Conservation (phyloP, 1,140 invertebrate species). For the Hormaphis cornu region DNA sequence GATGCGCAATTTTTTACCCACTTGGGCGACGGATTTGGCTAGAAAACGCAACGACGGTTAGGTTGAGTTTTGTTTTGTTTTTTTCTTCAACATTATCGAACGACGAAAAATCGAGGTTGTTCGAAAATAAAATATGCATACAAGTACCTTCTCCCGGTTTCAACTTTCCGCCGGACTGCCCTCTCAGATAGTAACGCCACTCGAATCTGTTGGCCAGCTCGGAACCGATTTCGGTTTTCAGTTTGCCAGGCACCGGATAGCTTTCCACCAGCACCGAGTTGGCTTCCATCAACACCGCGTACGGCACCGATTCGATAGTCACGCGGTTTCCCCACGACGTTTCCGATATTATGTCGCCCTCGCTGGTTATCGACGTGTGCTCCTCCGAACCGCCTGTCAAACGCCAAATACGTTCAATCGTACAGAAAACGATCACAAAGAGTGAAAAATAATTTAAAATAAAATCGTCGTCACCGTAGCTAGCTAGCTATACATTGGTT, state of each 20-base stretch:
- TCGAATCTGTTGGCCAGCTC: conserved; percentile 87
- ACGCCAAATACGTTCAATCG: too few species aligned
- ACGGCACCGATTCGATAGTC: conserved; percentile 77
- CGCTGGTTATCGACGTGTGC: conserved; percentile 65
- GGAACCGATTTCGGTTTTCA: conserved; percentile 76
- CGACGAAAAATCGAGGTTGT: neutral
- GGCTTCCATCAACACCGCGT: conserved; percentile 70
- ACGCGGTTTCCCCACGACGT: conserved; percentile 72
- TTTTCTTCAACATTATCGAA: neutral
- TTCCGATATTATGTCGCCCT: conserved; percentile 68
- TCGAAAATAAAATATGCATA: conserved; percentile 27
- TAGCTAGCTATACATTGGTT: too few species aligned
- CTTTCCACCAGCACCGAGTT: conserved; percentile 75
- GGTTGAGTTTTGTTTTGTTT: conserved; percentile 51
- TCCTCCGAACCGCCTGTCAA: conserved; percentile 61
- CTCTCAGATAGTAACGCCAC: conserved; percentile 79
- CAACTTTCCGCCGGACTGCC: conserved; percentile 36
- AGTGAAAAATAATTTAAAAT: too few species aligned
- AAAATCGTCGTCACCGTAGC: too few species aligned
- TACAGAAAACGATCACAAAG: too few species aligned
- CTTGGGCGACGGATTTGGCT: conserved; percentile 61
- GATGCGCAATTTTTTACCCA: conserved; percentile 71
- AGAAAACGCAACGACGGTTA: conserved; percentile 38
- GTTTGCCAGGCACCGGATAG: conserved; percentile 81
- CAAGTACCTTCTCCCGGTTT: conserved; percentile 28